Conservation (phyloP, 2,113 vertebrate species). For the Cynocephalus volans region DNA sequence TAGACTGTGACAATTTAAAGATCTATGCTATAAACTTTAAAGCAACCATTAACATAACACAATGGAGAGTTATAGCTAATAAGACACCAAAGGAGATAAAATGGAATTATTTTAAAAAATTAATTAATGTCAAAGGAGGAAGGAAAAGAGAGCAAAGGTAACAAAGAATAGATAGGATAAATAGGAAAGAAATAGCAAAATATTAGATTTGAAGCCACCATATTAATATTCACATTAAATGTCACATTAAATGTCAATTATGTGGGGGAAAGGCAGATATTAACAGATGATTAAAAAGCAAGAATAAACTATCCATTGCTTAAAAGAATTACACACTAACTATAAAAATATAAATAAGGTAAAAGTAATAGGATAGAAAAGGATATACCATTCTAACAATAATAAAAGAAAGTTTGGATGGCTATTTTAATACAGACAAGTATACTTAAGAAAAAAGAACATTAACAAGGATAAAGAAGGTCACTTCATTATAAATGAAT, state of each 20-base stretch:
- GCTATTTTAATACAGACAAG: neutral
- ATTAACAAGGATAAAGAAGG: neutral
- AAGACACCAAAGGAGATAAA: neutral
- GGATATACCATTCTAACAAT: neutral
- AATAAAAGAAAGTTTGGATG: neutral
- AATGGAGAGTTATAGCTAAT: neutral
- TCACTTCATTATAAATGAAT: neutral
- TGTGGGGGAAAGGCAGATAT: neutral
- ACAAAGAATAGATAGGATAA: neutral
- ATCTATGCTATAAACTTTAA: neutral
- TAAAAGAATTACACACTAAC: neutral
- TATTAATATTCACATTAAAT: neutral
- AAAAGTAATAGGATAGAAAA: neutral
- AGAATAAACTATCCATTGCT: neutral
- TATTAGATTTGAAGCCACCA: neutral
- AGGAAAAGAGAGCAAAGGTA: neutral
- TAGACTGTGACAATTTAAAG: constrained; percentile 3
- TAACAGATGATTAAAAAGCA: neutral
- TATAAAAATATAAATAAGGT: neutral
- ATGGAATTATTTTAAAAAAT: neutral
- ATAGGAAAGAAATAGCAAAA: neutral
- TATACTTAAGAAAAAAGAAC: neutral
- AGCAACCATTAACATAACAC: neutral
- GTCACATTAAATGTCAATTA: neutral
- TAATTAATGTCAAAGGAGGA: neutral